phyloP scores from a whole-genome alignment of 1,140 invertebrate species.

The Macrocentrus cingulum region DNA sequence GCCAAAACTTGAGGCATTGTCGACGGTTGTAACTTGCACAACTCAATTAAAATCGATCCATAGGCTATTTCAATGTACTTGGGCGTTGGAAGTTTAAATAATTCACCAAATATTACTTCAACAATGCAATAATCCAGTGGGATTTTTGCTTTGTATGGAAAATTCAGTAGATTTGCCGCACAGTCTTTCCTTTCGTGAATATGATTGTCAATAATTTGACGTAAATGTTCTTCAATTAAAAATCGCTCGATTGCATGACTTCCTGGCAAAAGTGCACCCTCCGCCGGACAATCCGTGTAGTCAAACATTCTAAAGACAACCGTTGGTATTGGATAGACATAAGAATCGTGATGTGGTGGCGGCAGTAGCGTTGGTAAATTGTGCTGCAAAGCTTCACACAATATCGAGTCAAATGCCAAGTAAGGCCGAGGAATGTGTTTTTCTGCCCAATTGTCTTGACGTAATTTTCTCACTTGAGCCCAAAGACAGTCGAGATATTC shows the following conservation, averaged over 20 bases:
- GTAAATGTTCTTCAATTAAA: conserved; percentile 95
- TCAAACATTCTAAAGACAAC: conserved; percentile 96
- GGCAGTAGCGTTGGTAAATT: conserved; percentile 86
- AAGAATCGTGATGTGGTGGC: conserved; percentile 88
- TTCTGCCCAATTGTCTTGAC: conserved; percentile 95
- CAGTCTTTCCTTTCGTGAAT: conserved; percentile 90
- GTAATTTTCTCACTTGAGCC: conserved; percentile 91
- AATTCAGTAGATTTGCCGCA: conserved; percentile 87
- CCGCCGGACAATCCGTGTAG: conserved; percentile 94
- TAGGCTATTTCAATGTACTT: conserved; percentile 92
- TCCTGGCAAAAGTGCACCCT: conserved; percentile 82
- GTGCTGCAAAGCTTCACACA: conserved; percentile 95
- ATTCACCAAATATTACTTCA: conserved; percentile 92
- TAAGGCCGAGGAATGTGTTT: conserved; percentile 96
- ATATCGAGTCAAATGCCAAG: conserved; percentile 89
- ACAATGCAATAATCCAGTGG: conserved; percentile 98
- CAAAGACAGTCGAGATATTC: conserved; percentile 98
- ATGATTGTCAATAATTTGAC: conserved; percentile 90
- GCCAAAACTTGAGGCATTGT: conserved; percentile 97
- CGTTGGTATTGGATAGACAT: conserved; percentile 86
- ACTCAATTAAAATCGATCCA: conserved; percentile 92
- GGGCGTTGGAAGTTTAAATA: conserved; percentile 89
- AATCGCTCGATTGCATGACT: conserved; percentile 97
- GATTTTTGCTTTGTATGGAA: conserved; percentile 91
- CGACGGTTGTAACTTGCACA: conserved; percentile 95